Conservation (phyloP, 2,797 vertebrate genomes). For the Oryzias sinensis region DNA sequence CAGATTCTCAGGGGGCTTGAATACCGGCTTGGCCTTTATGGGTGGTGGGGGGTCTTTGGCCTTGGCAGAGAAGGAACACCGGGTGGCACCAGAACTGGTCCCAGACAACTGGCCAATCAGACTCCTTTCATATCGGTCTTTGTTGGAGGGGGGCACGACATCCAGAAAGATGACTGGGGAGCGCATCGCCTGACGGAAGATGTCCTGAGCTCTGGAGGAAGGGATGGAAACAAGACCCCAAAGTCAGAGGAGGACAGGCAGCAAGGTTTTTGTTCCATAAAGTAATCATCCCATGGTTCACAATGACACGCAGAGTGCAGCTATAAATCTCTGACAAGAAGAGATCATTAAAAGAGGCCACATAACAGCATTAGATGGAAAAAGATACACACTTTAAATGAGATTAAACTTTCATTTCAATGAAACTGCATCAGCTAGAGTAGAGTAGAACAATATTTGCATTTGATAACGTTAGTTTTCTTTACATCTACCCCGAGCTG, state of each 20-base stretch:
- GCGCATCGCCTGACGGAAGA: conserved; percentile 93
- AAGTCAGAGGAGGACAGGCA: not conserved
- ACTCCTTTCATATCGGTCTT: conserved; percentile 88
- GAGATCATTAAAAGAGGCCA: conserved; percentile 18
- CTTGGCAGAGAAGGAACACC: conserved; percentile 66
- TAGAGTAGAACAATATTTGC: too few relatives aligned
- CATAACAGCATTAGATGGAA: conserved; percentile 26
- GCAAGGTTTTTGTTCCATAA: conserved; percentile 5
- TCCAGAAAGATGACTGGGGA: conserved; percentile 81
- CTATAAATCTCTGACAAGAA: conserved; percentile 26
- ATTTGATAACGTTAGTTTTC: too few relatives aligned
- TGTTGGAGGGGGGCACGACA: conserved; percentile 83
- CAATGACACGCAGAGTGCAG: conserved; percentile 9
- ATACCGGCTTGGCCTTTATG: conserved; percentile 77
- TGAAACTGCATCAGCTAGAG: too few relatives aligned
- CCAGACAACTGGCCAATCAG: conserved; percentile 83
- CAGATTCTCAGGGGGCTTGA: conserved; percentile 61
- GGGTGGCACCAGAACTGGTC: conserved; percentile 40
- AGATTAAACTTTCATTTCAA: conserved; percentile 12
- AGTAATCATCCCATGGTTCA: conserved; percentile 36
- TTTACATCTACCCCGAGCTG: not conserved
- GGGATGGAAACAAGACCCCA: not conserved
- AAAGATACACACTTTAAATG: conserved; percentile 11
- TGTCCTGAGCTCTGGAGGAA: conserved; percentile 82
- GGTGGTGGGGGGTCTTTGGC: conserved; percentile 81